Evolutionary conservation across 2,797 vertebrate species (phyloP), one percentile per base, ranked within the genome.

Genomic region (Falco rusticolus): DNA sequence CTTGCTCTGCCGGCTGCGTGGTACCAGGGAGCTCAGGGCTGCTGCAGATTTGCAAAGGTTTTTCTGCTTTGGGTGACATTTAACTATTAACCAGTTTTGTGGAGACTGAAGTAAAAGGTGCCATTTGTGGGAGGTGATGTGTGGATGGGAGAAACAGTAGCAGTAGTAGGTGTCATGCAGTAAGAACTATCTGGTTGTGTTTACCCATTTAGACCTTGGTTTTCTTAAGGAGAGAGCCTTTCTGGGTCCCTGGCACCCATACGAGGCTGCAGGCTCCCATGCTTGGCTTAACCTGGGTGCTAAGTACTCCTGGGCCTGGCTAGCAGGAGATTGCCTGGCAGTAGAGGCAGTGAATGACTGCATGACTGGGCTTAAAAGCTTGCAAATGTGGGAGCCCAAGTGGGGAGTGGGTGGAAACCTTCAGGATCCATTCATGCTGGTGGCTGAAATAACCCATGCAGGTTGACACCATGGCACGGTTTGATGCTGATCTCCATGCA

Each of bases 61-160:
- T 79, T 82, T 37, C 77, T 82, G 51, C 71, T 94, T 60, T 24
- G 4, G 39, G 33, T 96, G 94, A 87, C 86, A 91, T 96, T 95
- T 95, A 87, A 21, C 45, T 72, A 34, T 54, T 51, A 75, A 84
- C 56, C 33, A 64, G 5, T n/a, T 59, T 54, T 83, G 57, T 65
- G 69, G 53, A 78, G 81, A 87, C 31, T 74, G 88, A 94, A 92
- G 84, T 74, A 64, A 90, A 84, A 59, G 33, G 10, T 90, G 76
- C 16, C 71, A 2, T n/a, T 94, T 77, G 93, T 87, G 22, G 93
- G 88, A 96, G 87, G 86, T 78, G 90, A 75, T 45, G 31, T 54
- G 78, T 68, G 43, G 74, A 82, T 77, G 48, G 64, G 56, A 95
- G 88, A 89, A 93, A 87, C 71, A 90, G 89, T 86, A 70, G 83